phyloP scores from a whole-genome alignment of 92 coral and sea anemone genomes.

The Phenganax subtilis region DNA sequence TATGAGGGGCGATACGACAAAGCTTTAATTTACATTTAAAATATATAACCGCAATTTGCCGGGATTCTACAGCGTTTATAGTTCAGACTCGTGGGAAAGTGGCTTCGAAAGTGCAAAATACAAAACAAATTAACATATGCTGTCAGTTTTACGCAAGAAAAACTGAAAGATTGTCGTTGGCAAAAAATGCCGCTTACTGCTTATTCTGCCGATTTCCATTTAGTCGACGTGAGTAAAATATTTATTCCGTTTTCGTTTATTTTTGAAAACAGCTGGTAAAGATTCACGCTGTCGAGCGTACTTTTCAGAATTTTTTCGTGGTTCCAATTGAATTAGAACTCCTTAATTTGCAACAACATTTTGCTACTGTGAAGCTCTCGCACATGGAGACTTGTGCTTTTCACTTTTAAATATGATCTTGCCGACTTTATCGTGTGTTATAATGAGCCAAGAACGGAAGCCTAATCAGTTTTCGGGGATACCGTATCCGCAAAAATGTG shows the following conservation, averaged over 20 bases:
- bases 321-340: not conserved
- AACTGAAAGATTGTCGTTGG: conserved; percentile 1
- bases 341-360: conserved; percentile 12
- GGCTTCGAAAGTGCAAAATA: not conserved
- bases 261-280: conserved; percentile 38
- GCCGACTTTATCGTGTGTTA: not conserved
- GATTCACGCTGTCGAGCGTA: not conserved
- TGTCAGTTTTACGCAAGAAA: not conserved
- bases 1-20: conserved; percentile 14
- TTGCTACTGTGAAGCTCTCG: not conserved
- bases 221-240: conserved; percentile 6
- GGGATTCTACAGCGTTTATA: conserved; percentile 1
- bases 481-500: not conserved
- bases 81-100: not conserved
- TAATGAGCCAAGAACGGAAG: not conserved
- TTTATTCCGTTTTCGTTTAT: conserved; percentile 6
- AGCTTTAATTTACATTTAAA: conserved; percentile 21
- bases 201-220: not conserved
- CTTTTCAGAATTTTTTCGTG: not conserved
- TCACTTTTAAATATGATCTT: not conserved
- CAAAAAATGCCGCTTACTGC: conserved; percentile 4
- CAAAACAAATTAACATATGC: not conserved
- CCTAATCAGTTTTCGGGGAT: not conserved
- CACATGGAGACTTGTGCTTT: not conserved
- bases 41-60: conserved; percentile 32